Evolutionary conservation across 2,113 vertebrate genomes (phyloP).

Genomic region (Varanus salvator): DNA sequence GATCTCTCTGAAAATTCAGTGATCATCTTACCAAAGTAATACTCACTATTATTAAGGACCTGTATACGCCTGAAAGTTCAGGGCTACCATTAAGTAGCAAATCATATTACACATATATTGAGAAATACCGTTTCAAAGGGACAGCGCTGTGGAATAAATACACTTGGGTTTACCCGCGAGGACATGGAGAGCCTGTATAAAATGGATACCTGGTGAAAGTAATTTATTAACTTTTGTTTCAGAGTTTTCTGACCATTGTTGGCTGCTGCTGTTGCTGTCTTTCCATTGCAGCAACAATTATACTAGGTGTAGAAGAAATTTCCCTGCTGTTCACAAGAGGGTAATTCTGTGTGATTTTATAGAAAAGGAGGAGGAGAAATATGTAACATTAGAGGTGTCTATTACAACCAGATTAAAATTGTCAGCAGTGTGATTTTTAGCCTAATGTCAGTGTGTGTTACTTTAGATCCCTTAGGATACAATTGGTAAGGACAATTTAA

Average conservation of each 20-base stretch:
- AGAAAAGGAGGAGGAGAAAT: background rate
- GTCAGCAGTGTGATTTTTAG: accelerated
- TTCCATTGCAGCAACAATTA: conserved; percentile 22
- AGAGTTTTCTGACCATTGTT: background rate
- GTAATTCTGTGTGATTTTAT: conserved; percentile 18
- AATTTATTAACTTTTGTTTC: conserved; percentile 45
- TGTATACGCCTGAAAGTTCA: background rate
- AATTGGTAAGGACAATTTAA: background rate
- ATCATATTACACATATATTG: conserved; percentile 9
- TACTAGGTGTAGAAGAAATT: background rate
- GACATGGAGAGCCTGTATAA: conserved; percentile 25
- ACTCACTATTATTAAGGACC: background rate
- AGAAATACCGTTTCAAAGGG: conserved; percentile 13
- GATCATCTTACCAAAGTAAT: conserved; percentile 16
- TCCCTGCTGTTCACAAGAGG: background rate
- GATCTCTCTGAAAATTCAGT: background rate
- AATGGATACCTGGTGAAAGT: conserved; percentile 19
- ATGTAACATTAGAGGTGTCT: background rate
- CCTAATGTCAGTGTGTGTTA: background rate
- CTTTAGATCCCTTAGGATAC: background rate
- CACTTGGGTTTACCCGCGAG: conserved; percentile 34
- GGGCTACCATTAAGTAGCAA: background rate
- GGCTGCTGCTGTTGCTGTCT: background rate
- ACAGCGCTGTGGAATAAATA: background rate
- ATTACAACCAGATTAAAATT: conserved; percentile 37